Conservation (phyloP, 2,888 invertebrate species). For the Xanthia togata region DNA sequence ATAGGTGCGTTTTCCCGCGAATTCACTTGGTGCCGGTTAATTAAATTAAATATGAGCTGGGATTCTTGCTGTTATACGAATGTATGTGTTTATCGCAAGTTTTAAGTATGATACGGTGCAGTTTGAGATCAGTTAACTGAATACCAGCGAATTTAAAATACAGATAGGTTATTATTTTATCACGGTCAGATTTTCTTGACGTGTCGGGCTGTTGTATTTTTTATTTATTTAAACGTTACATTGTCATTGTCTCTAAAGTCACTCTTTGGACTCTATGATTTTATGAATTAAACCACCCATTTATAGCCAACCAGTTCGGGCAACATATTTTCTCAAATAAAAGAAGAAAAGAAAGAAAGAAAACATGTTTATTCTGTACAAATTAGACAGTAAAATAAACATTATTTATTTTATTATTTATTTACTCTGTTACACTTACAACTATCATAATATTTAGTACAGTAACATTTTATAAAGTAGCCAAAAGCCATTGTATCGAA, state of each 20-base stretch:
- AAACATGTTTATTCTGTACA: not conserved
- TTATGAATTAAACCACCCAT: not conserved
- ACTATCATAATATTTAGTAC: no score
- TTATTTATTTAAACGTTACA: no score
- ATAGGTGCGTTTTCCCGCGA: constrained; percentile 44
- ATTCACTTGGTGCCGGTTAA: constrained; percentile 41
- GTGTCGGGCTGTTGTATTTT: not conserved
- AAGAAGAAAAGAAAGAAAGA: not conserved
- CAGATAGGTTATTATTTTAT: not conserved
- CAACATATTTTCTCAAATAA: not conserved
- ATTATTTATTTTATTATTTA: no score
- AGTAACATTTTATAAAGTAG: not conserved
- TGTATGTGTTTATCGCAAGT: constrained; percentile 13
- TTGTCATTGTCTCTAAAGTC: no score
- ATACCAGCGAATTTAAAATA: not conserved
- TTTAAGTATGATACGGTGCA: constrained; percentile 16
- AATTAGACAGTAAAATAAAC: not conserved
- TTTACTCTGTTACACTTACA: no score
- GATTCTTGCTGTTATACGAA: constrained; percentile 4
- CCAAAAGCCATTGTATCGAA: not conserved
- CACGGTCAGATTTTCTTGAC: no score
- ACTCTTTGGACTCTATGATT: not conserved
- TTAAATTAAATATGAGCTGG: constrained; percentile 47
- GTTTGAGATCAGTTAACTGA: not conserved
- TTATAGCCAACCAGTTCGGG: not conserved